phyloP scores from a whole-genome alignment of 2,113 vertebrate species.

The Danio rerio region GRCz12tu NC_133178.1:61297001-61297500 shows the following conservation, averaged over 20 bases:
- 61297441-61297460: slow-evolving; percentile 25
- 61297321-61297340: slow-evolving; percentile 28
- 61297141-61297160: slow-evolving; percentile 41
- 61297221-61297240: slow-evolving; percentile 61
- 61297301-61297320: slow-evolving; percentile 36
- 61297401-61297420: neutral
- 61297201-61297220: slow-evolving; percentile 70
- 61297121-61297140: slow-evolving; percentile 29
- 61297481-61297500: slow-evolving; percentile 47
- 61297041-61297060: slow-evolving; percentile 90
- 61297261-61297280: slow-evolving; percentile 58
- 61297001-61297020: slow-evolving; percentile 91
- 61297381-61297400: neutral
- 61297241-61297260: slow-evolving; percentile 59
- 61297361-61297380: too few relatives aligned
- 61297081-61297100: slow-evolving; percentile 75
- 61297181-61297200: slow-evolving; percentile 40
- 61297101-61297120: slow-evolving; percentile 90
- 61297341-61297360: neutral
- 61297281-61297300: slow-evolving; percentile 53
- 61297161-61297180: slow-evolving; percentile 56
- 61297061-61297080: slow-evolving; percentile 67
- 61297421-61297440: slow-evolving; percentile 10
- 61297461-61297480: slow-evolving; percentile 55
- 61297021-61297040: slow-evolving; percentile 90